phyloP scores from a whole-genome alignment of 2,888 invertebrate genomes.

The Machimus rusticus region DNA sequence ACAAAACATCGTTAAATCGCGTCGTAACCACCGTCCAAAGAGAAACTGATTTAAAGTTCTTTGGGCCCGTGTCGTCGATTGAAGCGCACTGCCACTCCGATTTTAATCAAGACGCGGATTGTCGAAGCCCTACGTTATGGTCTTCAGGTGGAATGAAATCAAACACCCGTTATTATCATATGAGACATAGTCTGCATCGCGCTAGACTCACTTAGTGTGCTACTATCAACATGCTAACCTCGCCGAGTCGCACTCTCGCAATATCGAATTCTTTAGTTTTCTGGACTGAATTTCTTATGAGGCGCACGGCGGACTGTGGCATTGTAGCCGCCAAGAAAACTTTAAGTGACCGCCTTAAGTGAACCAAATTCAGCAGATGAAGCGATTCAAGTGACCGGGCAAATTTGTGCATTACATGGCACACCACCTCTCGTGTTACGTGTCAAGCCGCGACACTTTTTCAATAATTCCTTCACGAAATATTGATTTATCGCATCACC shows the following conservation, averaged over 20 bases:
- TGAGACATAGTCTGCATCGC: constrained; percentile 11
- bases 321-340: neutral
- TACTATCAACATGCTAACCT: constrained; percentile 11
- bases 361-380: constrained; percentile 32
- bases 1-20: constrained; percentile 3
- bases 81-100: neutral
- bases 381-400: neutral
- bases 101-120: neutral
- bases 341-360: constrained; percentile 20
- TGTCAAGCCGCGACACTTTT: neutral
- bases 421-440: neutral
- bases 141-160: constrained; percentile 26
- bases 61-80: neutral
- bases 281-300: constrained; percentile 29
- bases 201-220: neutral
- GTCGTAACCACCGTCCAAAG: neutral
- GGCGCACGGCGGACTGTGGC: neutral
- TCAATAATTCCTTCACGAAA: constrained; percentile 11
- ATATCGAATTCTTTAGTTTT: constrained; percentile 25
- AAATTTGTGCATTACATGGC: neutral
- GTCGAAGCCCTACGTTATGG: constrained; percentile 22
- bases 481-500: constrained; percentile 28
- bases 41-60: neutral
- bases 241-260: neutral
- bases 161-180: constrained; percentile 33